Evolutionary conservation across 2,888 invertebrate genomes (phyloP).

Genomic region (Rhamphomyia laevipes): DNA sequence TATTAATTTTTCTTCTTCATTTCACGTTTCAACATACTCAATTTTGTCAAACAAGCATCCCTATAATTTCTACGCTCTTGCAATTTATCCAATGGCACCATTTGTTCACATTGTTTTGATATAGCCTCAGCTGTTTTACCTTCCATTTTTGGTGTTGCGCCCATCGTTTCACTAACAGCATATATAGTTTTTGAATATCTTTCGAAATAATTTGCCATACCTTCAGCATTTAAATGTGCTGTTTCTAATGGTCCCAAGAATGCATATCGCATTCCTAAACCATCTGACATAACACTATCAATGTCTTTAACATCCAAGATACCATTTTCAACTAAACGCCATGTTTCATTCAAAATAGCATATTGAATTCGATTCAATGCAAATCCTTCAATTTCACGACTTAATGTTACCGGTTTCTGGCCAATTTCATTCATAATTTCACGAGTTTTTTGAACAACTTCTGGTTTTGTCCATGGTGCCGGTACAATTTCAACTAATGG

Average conservation of each 20-base stretch:
- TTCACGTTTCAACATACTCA: slow-evolving; percentile 67
- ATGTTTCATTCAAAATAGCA: slow-evolving; percentile 84
- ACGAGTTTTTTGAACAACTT: slow-evolving; percentile 60
- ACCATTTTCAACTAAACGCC: slow-evolving; percentile 74
- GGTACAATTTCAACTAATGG: slow-evolving; percentile 91
- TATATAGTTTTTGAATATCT: slow-evolving; percentile 49
- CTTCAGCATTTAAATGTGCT: slow-evolving; percentile 88
- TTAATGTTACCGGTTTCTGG: slow-evolving; percentile 78
- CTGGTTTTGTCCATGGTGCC: slow-evolving; percentile 81
- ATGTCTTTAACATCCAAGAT: slow-evolving; percentile 79
- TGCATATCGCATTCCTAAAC: slow-evolving; percentile 89
- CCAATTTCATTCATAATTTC: slow-evolving; percentile 76
- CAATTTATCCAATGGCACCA: slow-evolving; percentile 63
- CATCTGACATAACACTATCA: slow-evolving; percentile 88
- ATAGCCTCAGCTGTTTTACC: slow-evolving; percentile 54
- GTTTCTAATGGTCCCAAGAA: slow-evolving; percentile 91
- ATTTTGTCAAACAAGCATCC: slow-evolving; percentile 67
- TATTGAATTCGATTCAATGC: slow-evolving; percentile 91
- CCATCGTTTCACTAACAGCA: slow-evolving; percentile 59
- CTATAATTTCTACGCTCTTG: slow-evolving; percentile 68
- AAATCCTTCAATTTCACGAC: slow-evolving; percentile 83
- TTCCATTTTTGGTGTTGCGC: slow-evolving; percentile 60
- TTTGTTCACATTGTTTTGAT: slow-evolving; percentile 57
- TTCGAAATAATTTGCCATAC: slow-evolving; percentile 52
- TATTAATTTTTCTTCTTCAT: slow-evolving; percentile 37